A percentile compares a stretch with the other conserved stretches of the same genome.
Evolutionary conservation across 2,797 vertebrate genomes (phyloP).

Genomic region (Pseudochirops cupreus): DNA sequence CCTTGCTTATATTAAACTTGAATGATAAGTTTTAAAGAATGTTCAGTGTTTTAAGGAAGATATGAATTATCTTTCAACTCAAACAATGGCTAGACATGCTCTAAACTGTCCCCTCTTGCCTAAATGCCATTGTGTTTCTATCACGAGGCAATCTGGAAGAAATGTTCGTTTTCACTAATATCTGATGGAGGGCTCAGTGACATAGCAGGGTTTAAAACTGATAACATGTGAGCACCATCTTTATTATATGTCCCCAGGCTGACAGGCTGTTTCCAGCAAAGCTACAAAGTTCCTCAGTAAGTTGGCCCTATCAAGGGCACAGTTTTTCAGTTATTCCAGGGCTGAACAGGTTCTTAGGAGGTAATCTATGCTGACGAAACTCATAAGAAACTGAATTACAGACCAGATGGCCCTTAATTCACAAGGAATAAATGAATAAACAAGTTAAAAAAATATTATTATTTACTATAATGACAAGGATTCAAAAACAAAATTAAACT

Average conservation of each 20-base stretch:
- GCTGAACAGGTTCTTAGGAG: neutral
- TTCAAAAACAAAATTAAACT: neutral
- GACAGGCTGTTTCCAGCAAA: neutral
- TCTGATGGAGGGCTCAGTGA: neutral
- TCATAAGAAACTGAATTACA: neutral
- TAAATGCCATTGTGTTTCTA: neutral
- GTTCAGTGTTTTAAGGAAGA: neutral
- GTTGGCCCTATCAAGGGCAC: neutral
- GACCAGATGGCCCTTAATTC: neutral
- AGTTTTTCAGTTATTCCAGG: neutral
- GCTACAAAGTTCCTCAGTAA: neutral
- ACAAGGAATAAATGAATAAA: neutral
- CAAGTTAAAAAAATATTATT: neutral
- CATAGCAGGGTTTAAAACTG: neutral
- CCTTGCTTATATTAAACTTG: neutral
- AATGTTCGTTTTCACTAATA: neutral
- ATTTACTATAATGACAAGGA: neutral
- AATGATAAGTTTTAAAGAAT: neutral
- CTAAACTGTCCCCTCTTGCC: neutral
- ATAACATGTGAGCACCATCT: neutral
- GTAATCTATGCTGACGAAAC: neutral
- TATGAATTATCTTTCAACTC: neutral
- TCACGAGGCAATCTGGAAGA: neutral
- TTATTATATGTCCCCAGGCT: neutral
- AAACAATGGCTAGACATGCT: neutral